Base-by-base conservation (phyloP, 2,888 invertebrate species). In the Scaptomyza parva region DNA sequence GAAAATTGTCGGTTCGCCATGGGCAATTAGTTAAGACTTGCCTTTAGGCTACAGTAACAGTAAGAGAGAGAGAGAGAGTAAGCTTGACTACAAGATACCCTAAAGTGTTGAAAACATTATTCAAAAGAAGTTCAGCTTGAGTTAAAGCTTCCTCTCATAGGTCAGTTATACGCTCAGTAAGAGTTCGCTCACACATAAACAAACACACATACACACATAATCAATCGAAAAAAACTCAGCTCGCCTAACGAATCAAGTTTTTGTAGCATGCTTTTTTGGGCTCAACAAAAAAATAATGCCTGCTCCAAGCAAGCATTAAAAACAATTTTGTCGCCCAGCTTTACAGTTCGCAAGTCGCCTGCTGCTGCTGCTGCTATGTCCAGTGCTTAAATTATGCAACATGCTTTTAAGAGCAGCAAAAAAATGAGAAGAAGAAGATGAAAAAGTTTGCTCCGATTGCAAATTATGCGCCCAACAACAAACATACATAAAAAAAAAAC, bases 381-480 rank as follows among this genome's bases (percentile, higher is more conserved):
- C 35, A 43, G 55, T 58, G 75, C 64, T 68, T 83, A 80, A 83
- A 83, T 83, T 86, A 83, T 83, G 82, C 86, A 83, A 80, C 81
- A 86, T 78, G 86, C 86, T 83, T 78, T 83, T 81, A 86, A 78
- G 70, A 51, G 78, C 53, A 47, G 11, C 22, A 71, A 68, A 65
- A 47, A n/a, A n/a, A n/a, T n/a, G n/a, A 51, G 24, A 43, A 37
- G 33, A 41, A 58, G 18, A 24, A 40, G 11, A 14, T 41, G 53
- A 64, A 68, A 53, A 53, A 37, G 14, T 20, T 43, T 58, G 28
- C 54, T 50, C 57, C 58, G 70, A 76, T 77, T 76, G 66, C 70
- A 66, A 66, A 76, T 70, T 65, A 59, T 65, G 63, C 69, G 39
- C 53, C 70, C 48, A 51, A 20, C 48, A 51, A 20, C 53, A 43